Conservation (phyloP, 2,888 invertebrate species). For the Netelia fuscicornis region DNA sequence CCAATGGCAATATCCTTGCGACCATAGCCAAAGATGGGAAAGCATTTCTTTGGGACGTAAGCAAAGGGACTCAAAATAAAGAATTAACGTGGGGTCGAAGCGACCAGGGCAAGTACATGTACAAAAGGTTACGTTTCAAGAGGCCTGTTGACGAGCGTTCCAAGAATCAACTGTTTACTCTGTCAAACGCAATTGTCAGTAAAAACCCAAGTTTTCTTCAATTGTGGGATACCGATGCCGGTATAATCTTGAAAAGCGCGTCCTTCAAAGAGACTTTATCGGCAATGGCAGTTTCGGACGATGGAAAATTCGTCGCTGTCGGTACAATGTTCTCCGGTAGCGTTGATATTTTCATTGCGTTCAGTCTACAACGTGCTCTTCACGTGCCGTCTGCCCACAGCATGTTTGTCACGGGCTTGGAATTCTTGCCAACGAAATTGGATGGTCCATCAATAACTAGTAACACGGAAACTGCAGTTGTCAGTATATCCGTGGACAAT, state of each 20-base stretch:
- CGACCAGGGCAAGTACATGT: constrained; percentile 92
- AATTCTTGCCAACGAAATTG: constrained; percentile 92
- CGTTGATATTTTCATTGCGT: constrained; percentile 95
- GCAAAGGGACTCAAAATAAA: constrained; percentile 88
- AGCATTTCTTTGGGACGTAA: constrained; percentile 92
- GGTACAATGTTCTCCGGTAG: constrained; percentile 98
- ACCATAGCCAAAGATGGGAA: constrained; percentile 95
- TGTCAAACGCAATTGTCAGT: constrained; percentile 93
- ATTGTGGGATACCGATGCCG: constrained; percentile 91
- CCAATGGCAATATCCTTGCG: constrained; percentile 90
- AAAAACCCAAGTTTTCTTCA: constrained; percentile 91
- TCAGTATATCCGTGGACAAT: constrained; percentile 98
- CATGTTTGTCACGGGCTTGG: constrained; percentile 98
- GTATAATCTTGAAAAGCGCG: constrained; percentile 86
- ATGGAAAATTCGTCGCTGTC: constrained; percentile 96
- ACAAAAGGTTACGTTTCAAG: constrained; percentile 91
- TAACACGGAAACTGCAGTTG: constrained; percentile 93
- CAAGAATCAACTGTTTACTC: constrained; percentile 90
- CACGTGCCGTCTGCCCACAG: constrained; percentile 95
- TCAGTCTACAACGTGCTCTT: constrained; percentile 95
- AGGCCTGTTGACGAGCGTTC: constrained; percentile 87
- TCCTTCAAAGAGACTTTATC: constrained; percentile 91
- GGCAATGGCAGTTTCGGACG: constrained; percentile 94
- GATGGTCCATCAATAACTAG: constrained; percentile 91
- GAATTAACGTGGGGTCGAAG: constrained; percentile 92